A percentile compares a stretch with the other conserved stretches of the same genome.
Conservation (phyloP, 1,140 invertebrate genomes). For the Leptinotarsa lineolata region DNA sequence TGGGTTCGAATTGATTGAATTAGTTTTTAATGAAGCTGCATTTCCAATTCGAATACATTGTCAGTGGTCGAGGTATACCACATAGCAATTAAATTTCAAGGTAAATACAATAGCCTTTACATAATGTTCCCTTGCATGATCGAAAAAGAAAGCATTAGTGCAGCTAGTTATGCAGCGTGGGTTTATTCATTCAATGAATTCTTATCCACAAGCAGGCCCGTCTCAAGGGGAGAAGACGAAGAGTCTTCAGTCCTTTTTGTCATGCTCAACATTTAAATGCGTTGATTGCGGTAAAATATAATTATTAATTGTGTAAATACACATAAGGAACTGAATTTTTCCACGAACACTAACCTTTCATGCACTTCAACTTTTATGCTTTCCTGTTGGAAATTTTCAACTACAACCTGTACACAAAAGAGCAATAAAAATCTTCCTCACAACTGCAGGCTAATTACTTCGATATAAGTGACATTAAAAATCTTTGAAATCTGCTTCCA, state of each 20-base stretch:
- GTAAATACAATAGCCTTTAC: slow-evolving; percentile 20
- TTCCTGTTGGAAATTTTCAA: no score
- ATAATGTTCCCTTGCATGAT: slow-evolving; percentile 10
- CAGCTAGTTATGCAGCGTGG: slow-evolving; percentile 12
- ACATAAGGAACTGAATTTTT: no score
- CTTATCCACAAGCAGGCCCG: not conserved
- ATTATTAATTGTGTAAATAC: no score
- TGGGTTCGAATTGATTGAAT: slow-evolving; percentile 2
- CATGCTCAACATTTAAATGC: no score
- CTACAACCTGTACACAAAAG: no score
- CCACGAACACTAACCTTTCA: no score
- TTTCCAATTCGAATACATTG: slow-evolving; percentile 3
- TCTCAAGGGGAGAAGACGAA: not conserved
- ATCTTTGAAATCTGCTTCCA: no score
- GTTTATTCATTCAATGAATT: slow-evolving; percentile 17
- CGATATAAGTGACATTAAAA: no score
- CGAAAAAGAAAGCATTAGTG: slow-evolving; percentile 23
- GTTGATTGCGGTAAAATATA: no score
- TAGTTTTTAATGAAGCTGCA: slow-evolving; percentile 9
- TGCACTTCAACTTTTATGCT: no score
- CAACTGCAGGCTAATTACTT: no score
- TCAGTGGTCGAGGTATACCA: slow-evolving; percentile 13
- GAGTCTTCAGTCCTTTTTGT: not conserved
- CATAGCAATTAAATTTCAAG: slow-evolving; percentile 22
- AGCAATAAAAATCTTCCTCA: no score